These are phyloP conservation scores for Rhinoraja longicauda DNA, from an alignment of 2,797 vertebrate species.

Conservation along the genomic window DNA sequence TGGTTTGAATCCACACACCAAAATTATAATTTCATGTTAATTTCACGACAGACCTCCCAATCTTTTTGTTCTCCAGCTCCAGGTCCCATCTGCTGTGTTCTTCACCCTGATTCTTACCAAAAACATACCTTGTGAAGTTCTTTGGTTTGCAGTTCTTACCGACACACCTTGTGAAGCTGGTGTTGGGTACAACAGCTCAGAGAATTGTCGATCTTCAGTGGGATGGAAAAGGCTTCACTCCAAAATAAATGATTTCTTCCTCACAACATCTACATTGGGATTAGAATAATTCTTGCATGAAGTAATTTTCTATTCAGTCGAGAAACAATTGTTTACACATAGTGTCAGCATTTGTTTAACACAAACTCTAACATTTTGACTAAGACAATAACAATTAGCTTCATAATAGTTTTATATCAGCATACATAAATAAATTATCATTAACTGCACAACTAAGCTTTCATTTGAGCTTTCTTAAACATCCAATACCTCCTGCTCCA, in stretches of 20 bases:
- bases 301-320: not conserved
- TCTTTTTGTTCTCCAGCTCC: not conserved
- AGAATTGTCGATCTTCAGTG: not conserved
- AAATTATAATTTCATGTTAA: not conserved
- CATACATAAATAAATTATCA: constrained; percentile 3
- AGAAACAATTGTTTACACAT: not conserved
- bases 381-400: not conserved
- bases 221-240: not conserved
- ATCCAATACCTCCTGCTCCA: not conserved
- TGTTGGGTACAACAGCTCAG: not conserved
- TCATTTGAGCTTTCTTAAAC: not conserved
- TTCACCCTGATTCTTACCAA: not conserved
- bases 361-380: not conserved
- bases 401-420: not conserved
- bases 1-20: not conserved
- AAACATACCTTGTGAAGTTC: not conserved
- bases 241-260: not conserved
- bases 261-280: constrained; percentile 15
- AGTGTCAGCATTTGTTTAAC: not conserved
- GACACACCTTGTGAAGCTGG: not conserved
- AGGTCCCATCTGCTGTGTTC: not conserved
- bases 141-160: no score
- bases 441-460: not conserved
- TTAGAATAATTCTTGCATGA: not conserved
- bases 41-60: not conserved